phyloP scores from a whole-genome alignment of 2,888 invertebrate genomes.

The Alitta virens region DNA sequence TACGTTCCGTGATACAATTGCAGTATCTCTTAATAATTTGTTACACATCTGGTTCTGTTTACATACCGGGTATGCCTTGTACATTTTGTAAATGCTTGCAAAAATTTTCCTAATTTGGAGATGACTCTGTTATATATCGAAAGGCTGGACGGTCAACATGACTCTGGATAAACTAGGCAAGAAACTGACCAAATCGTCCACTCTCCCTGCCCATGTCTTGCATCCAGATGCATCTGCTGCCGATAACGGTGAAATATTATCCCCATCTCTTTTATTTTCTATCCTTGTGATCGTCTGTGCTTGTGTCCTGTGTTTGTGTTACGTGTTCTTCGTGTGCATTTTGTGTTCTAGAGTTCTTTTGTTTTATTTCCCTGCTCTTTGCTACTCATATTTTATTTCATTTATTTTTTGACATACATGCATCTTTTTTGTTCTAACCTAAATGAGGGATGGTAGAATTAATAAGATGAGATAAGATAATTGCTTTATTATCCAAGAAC shows the following conservation, averaged over 20 bases:
- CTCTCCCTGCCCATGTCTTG: slow-evolving; percentile 14
- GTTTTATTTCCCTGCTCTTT: background rate
- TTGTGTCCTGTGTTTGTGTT: background rate
- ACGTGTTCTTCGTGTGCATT: background rate
- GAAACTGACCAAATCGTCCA: slow-evolving; percentile 18
- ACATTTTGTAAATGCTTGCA: background rate
- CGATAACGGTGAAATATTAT: slow-evolving; percentile 6
- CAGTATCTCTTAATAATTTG: background rate
- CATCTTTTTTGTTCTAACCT: no score
- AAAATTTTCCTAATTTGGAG: no score
- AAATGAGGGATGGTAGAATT: no score
- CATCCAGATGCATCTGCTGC: background rate
- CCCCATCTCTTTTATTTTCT: no score
- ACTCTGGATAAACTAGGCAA: slow-evolving; percentile 9
- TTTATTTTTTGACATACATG: no score
- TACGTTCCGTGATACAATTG: background rate
- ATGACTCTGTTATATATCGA: background rate
- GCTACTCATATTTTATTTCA: no score
- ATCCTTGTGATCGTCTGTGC: background rate
- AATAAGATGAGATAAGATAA: no score
- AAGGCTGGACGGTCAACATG: slow-evolving; percentile 5
- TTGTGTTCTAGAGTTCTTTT: background rate
- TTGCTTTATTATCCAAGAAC: no score
- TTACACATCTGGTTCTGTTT: background rate
- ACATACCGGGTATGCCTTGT: no score